Evolutionary conservation across 2,113 vertebrate species (phyloP).

Genomic region (Clarias batrachus): DNA sequence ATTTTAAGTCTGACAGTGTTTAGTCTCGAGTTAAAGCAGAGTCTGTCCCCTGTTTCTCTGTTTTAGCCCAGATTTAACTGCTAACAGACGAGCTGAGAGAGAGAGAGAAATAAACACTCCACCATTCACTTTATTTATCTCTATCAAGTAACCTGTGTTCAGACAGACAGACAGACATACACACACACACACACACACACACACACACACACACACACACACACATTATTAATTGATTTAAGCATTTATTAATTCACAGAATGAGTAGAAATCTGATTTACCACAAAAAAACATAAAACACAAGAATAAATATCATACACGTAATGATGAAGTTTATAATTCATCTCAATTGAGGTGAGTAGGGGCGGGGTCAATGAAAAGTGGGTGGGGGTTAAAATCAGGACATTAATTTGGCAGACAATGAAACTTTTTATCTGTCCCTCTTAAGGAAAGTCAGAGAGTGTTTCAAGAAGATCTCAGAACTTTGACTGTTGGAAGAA

Average conservation of each 20-base stretch:
- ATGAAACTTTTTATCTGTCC: too few species aligned
- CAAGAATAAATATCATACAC: not conserved
- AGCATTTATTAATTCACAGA: not conserved
- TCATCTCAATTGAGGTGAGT: not conserved
- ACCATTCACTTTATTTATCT: not conserved
- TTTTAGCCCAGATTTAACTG: slow-evolving; percentile 37
- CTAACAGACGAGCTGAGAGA: slow-evolving; percentile 24
- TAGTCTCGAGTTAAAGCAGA: slow-evolving; percentile 36
- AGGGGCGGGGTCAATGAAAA: not conserved
- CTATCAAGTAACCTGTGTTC: not conserved
- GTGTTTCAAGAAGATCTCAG: not conserved
- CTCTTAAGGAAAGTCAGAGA: not conserved
- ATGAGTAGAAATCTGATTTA: not conserved
- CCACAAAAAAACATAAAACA: not conserved
- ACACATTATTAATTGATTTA: not conserved
- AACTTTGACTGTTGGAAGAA: not conserved
- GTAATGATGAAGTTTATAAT: too few species aligned
- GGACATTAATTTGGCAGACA: not conserved
- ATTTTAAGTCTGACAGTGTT: slow-evolving; percentile 44
- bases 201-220: slow-evolving; percentile 8
- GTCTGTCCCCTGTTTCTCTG: slow-evolving; percentile 8
- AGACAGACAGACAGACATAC: not conserved
- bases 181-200: not conserved
- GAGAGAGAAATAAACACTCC: slow-evolving; percentile 11
- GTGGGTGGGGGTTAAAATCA: not conserved